Conservation (phyloP, 1,140 invertebrate genomes). For the Drosophila setifemur region DNA sequence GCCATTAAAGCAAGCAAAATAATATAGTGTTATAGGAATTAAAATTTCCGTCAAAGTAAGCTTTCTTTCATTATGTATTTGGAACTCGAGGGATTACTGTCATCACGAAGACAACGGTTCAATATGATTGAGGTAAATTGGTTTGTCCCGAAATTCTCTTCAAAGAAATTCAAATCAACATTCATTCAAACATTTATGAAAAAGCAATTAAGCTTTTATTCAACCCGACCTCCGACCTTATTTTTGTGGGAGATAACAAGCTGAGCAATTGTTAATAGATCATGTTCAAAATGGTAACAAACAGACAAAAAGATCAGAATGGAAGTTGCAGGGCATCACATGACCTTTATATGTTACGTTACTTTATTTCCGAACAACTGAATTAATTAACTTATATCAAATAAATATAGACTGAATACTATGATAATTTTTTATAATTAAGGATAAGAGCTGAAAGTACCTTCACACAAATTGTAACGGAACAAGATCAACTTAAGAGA, state of each 20-base stretch:
- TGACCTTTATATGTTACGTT: constrained; percentile 10
- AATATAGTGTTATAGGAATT: constrained; percentile 8
- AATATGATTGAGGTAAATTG: constrained; percentile 37
- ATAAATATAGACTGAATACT: too few relatives aligned
- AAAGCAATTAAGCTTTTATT: constrained; percentile 46
- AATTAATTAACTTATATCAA: too few relatives aligned
- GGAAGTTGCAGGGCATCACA: constrained; percentile 16
- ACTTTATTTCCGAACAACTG: neutral
- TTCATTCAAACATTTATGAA: constrained; percentile 13
- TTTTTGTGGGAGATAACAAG: constrained; percentile 11
- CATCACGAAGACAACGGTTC: constrained; percentile 19
- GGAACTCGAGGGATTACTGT: constrained; percentile 28
- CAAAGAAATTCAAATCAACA: constrained; percentile 17
- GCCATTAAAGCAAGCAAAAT: constrained; percentile 27
- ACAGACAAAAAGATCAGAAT: constrained; percentile 20
- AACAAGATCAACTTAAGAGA: too few relatives aligned
- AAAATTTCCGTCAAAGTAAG: constrained; percentile 11
- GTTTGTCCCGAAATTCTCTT: constrained; percentile 27
- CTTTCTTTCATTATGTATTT: constrained; percentile 33
- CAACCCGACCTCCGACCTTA: constrained; percentile 3
- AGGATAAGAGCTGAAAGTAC: too few relatives aligned
- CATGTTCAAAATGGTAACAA: neutral
- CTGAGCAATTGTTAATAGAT: neutral
- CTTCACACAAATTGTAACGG: too few relatives aligned
- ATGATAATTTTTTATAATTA: too few relatives aligned